A percentile compares a stretch with the other conserved stretches of the same genome.
Conservation (phyloP, 2,888 invertebrate species). For the Eilema sororculum region DNA sequence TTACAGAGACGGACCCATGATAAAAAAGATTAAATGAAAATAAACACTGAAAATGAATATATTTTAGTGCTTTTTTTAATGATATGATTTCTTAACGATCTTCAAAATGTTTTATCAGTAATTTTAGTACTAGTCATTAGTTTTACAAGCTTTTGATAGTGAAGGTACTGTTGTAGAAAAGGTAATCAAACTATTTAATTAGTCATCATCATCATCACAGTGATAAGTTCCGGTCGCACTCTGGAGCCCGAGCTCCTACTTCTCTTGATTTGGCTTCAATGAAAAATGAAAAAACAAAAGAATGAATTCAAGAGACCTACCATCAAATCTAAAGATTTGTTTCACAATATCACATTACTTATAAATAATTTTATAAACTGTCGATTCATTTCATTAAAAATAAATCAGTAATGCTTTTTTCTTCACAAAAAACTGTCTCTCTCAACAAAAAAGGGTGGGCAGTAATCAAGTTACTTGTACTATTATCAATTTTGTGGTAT, state of each 20-base stretch:
- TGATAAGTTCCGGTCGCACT: background rate
- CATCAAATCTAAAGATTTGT: background rate
- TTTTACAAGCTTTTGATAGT: background rate
- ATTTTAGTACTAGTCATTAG: conserved; percentile 19
- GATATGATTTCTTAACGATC: conserved; percentile 36
- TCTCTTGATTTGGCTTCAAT: background rate
- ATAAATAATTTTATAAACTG: background rate
- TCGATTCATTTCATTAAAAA: conserved; percentile 67
- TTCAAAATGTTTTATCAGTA: conserved; percentile 15
- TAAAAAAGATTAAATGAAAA: conserved; percentile 65
- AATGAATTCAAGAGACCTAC: background rate
- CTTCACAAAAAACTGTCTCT: conserved; percentile 68
- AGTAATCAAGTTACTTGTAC: background rate
- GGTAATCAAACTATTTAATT: background rate
- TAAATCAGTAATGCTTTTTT: conserved; percentile 59
- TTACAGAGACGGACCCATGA: conserved; percentile 66
- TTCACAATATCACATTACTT: background rate
- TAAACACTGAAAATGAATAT: conserved; percentile 64
- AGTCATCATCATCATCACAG: background rate
- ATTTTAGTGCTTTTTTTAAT: conserved; percentile 9
- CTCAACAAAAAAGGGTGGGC: conserved; percentile 61
- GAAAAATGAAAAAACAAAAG: too few species aligned
- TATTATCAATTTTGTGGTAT: conserved; percentile 3
- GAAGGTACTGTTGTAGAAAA: background rate
- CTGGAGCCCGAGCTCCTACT: background rate